These are phyloP conservation scores for Malurus elegans DNA, from an alignment of 2,113 vertebrate species.

Conservation along the genomic window DNA sequence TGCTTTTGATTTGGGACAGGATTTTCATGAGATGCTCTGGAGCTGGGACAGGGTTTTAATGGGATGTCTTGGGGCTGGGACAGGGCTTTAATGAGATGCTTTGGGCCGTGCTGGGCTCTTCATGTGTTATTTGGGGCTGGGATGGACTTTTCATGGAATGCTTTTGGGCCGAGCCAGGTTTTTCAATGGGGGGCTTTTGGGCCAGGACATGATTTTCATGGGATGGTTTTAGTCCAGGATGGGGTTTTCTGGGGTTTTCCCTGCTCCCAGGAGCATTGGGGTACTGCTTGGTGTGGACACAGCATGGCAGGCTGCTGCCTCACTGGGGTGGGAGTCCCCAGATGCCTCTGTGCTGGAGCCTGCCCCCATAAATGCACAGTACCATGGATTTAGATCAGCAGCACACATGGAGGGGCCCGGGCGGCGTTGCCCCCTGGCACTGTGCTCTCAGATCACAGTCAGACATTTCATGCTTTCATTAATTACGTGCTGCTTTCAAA, in stretches of 20 bases:
- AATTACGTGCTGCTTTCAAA: not conserved
- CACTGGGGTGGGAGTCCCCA: fast-evolving
- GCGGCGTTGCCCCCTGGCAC: not conserved
- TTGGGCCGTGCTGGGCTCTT: not conserved
- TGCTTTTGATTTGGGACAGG: too few relatives aligned
- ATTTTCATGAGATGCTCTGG: not conserved
- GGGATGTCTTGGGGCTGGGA: too few relatives aligned
- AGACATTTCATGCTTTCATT: not conserved
- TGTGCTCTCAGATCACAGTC: not conserved
- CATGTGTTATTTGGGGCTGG: not conserved
- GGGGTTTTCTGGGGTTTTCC: not conserved
- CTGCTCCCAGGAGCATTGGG: fast-evolving
- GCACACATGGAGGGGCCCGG: fast-evolving
- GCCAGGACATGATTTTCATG: not conserved
- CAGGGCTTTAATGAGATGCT: not conserved
- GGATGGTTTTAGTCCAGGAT: not conserved
- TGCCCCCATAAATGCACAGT: not conserved
- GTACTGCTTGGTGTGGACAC: not conserved
- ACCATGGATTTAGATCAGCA: fast-evolving
- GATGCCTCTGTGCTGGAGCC: not conserved
- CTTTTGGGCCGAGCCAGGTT: not conserved
- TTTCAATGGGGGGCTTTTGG: not conserved
- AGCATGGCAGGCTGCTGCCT: fast-evolving
- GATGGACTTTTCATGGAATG: not conserved
- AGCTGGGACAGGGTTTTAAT: not conserved